Evolutionary conservation across 2,113 vertebrate genomes (phyloP).

Genomic region (Lepisosteus osseus): DNA sequence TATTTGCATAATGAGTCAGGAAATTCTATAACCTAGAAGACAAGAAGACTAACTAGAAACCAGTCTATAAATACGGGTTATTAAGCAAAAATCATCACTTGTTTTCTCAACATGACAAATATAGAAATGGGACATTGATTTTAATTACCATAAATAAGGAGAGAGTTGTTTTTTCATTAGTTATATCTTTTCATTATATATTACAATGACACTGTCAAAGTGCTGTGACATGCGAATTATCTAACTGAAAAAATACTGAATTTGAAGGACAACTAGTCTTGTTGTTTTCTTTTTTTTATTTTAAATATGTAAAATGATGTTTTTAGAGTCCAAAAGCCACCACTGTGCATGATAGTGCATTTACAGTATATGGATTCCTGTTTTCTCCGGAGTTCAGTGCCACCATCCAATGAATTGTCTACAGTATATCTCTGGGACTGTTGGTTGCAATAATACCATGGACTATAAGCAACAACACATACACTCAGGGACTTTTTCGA

Average conservation of each 20-base stretch:
- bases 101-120: conserved; percentile 7
- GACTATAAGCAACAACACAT: neutral
- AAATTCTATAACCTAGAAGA: too few relatives aligned
- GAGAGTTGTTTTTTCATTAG: conserved; percentile 21
- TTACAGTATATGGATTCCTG: too few relatives aligned
- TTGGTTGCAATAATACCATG: neutral
- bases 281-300: neutral
- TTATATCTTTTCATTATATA: conserved; percentile 23
- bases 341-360: too few relatives aligned
- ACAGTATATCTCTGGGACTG: neutral
- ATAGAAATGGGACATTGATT: conserved; percentile 9
- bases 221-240: conserved; percentile 8
- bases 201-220: conserved; percentile 19
- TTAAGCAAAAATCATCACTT: neutral
- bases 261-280: conserved; percentile 6
- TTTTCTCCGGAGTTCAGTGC: too few relatives aligned
- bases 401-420: neutral
- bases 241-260: conserved; percentile 12
- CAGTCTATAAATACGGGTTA: neutral
- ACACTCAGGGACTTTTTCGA: neutral
- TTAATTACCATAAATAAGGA: conserved; percentile 13
- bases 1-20: too few relatives aligned
- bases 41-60: too few relatives aligned
- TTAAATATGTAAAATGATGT: too few relatives aligned
- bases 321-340: too few relatives aligned